Conservation (phyloP, 1,140 invertebrate genomes). For the Drosophila ohnishii region DNA sequence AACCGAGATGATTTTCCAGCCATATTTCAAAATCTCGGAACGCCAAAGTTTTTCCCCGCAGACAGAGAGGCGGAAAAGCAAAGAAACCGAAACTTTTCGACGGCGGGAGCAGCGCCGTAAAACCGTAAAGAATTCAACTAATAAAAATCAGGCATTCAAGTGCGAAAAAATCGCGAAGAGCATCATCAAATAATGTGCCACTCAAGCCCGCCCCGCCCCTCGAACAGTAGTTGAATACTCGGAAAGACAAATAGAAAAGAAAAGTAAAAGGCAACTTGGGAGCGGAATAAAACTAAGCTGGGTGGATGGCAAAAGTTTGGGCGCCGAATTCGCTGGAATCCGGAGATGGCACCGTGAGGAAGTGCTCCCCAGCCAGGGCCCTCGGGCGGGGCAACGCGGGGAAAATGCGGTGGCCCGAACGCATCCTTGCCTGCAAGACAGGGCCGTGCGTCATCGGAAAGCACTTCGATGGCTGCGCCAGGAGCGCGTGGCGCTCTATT, state of each 20-base stretch:
- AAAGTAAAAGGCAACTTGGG: constrained; percentile 60
- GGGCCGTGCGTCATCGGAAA: constrained; percentile 60
- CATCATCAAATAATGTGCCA: constrained; percentile 82
- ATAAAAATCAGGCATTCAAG: constrained; percentile 83
- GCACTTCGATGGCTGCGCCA: constrained; percentile 65
- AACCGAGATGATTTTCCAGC: constrained; percentile 51
- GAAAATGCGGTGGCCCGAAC: constrained; percentile 4
- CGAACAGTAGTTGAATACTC: constrained; percentile 29
- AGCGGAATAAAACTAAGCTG: constrained; percentile 68
- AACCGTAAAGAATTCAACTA: constrained; percentile 82
- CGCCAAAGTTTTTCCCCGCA: constrained; percentile 44
- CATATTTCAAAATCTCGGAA: constrained; percentile 74
- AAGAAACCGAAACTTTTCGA: constrained; percentile 72
- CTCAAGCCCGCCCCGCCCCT: constrained; percentile 54
- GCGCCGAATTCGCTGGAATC: constrained; percentile 32
- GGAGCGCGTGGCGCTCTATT: constrained; percentile 43
- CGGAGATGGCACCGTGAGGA: constrained; percentile 43
- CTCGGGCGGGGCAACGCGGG: not conserved
- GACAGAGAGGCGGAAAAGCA: constrained; percentile 38
- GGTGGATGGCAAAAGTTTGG: constrained; percentile 48
- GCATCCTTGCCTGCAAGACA: constrained; percentile 10
- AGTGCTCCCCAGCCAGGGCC: constrained; percentile 12
- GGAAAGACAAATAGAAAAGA: constrained; percentile 79
- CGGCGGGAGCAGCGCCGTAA: constrained; percentile 37
- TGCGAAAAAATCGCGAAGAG: constrained; percentile 83